Evolutionary conservation across 2,797 vertebrate genomes (phyloP).

Genomic region (Gephyroberyx darwinii): DNA sequence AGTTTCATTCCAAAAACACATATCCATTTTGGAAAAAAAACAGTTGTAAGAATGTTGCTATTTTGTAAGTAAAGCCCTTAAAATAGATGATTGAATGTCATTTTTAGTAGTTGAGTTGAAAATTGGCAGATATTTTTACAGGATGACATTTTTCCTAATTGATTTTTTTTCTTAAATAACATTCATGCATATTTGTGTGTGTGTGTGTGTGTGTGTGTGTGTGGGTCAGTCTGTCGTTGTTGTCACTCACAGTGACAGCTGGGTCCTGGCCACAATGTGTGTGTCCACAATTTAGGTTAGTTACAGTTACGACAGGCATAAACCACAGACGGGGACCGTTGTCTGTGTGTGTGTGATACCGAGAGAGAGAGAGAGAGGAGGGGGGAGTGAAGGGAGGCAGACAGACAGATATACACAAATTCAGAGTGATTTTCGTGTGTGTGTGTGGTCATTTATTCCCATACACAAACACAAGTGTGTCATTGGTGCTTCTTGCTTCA

Average conservation of each 20-base stretch:
- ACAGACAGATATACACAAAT: constrained; percentile 12
- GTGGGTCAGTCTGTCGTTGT: not conserved
- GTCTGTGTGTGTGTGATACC: not conserved
- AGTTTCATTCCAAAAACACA: too few species aligned
- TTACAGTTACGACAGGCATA: not conserved
- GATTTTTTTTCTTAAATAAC: not conserved
- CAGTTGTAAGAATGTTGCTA: too few species aligned
- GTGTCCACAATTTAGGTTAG: constrained; percentile 21
- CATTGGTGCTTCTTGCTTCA: constrained; percentile 8
- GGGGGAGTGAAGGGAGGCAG: not conserved
- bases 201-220: constrained; percentile 7
- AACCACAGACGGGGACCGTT: not conserved
- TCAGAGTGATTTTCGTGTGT: constrained; percentile 16
- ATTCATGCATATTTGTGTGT: constrained; percentile 4
- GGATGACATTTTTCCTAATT: not conserved
- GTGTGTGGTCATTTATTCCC: constrained; percentile 40
- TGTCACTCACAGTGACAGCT: constrained; percentile 1
- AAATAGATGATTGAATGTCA: too few species aligned
- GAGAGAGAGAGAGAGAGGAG: not conserved
- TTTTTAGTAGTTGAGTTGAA: too few species aligned
- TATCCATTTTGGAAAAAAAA: too few species aligned
- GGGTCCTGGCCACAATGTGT: not conserved
- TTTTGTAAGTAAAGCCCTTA: too few species aligned
- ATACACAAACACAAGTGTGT: constrained; percentile 37
- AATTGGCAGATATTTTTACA: too few species aligned